Evolutionary conservation across 2,888 invertebrate genomes (phyloP), one percentile per base, ranked within the genome.

Genomic region (Drosophila anomalata): DNA sequence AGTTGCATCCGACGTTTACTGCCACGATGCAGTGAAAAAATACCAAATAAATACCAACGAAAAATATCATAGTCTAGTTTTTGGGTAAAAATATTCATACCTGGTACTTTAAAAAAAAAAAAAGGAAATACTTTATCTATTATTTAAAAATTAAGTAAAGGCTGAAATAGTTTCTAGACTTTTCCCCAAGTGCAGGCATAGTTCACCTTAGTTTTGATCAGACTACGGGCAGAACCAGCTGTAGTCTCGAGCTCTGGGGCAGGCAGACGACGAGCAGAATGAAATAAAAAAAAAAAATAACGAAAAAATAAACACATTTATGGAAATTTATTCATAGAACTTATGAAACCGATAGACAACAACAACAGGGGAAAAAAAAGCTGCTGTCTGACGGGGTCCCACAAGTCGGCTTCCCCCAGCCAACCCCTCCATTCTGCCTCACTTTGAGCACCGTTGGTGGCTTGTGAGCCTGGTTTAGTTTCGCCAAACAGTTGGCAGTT

Each of bases 261-360:
- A 54, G 67, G 56, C 67, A 58, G 57, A 51, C 73, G 67, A 52
- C 47, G 53, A 56, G 46, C 52, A 71, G 61, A 54, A 44, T 44
- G 55, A 47, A 50, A 57, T 72, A 61, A 65, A 79, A 61, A 62
- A 79, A 57, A 75, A 61, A 68, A 79, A 63, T 65, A 70, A 79
- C 79, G 73, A 67, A 71, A 86, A 86, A 85, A 84, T 83, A 77
- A 87, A 81, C 82, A 88, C 83, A 84, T 83, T 82, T 90, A 90
- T 91, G 90, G 90, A 91, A 91, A 90, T 90, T 90, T 90, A 90
- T 90, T 91, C 91, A 91, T 90, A 90, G 90, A 90, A 90, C 87
- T 86, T 89, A 90, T 89, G 86, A 88, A 84, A 84, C 87, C 83
- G 86, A 83, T 87, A 87, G 88, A 83, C 87, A 78, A 78, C 78